Percentiles rank a stretch among this genome's conserved stretches.
Conservation (phyloP, 2,888 invertebrate genomes). For the Aphidius colemani region DNA sequence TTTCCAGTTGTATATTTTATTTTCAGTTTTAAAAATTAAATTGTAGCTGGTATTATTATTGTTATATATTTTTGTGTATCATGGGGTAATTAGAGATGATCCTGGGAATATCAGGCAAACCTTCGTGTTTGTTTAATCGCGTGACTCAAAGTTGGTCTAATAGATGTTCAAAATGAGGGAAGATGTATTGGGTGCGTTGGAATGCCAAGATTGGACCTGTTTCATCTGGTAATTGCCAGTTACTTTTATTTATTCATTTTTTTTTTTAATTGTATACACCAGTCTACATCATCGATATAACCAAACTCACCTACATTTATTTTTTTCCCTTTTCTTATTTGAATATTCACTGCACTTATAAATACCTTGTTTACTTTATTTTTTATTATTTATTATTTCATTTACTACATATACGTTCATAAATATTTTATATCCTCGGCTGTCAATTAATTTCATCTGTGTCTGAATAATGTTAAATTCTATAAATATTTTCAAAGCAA, state of each 20-base stretch:
- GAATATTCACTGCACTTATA: background rate
- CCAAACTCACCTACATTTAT: background rate
- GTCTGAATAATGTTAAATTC: too few relatives aligned
- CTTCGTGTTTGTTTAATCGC: background rate
- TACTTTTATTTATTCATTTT: conserved; percentile 1
- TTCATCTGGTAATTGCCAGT: conserved; percentile 24
- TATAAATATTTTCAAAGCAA: too few relatives aligned
- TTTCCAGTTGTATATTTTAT: background rate
- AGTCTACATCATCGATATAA: background rate
- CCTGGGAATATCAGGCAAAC: background rate
- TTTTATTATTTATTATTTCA: too few relatives aligned
- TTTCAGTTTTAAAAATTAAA: background rate
- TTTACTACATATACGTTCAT: too few relatives aligned
- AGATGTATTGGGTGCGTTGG: conserved; percentile 33
- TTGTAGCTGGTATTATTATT: too few relatives aligned
- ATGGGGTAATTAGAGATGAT: conserved; percentile 3
- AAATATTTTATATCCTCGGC: too few relatives aligned
- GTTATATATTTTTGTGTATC: background rate
- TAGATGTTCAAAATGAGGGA: conserved; percentile 23
- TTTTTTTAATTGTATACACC: conserved; percentile 3
- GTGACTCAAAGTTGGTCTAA: conserved; percentile 2
- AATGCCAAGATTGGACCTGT: conserved; percentile 35
- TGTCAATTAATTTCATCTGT: too few relatives aligned
- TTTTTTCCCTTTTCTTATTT: conserved; percentile 2
- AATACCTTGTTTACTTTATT: too few relatives aligned